These are phyloP conservation scores for Dusona sp. DNA, from an alignment of 2,888 invertebrate species.

Conservation along the genomic window DNA sequence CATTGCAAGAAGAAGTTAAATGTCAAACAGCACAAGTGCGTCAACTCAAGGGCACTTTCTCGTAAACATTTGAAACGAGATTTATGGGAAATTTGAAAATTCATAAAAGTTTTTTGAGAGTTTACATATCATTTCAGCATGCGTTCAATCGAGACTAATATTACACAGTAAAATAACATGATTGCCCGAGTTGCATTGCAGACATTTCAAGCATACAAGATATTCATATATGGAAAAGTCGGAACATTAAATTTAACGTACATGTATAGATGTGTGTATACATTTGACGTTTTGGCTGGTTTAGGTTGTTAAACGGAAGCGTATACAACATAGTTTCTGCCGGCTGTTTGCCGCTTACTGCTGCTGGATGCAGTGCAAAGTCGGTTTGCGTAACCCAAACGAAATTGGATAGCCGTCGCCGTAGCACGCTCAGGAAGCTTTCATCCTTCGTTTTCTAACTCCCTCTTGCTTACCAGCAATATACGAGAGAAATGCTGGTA, in stretches of 20 bases:
- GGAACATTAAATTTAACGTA: slow-evolving; percentile 5
- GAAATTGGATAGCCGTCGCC: slow-evolving; percentile 66
- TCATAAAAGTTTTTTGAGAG: slow-evolving; percentile 1
- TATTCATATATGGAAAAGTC: slow-evolving; percentile 21
- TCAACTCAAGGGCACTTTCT: neutral
- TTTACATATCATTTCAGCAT: neutral
- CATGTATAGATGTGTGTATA: slow-evolving; percentile 6
- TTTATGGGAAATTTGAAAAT: neutral
- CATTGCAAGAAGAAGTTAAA: neutral
- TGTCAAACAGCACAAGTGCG: neutral
- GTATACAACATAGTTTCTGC: slow-evolving; percentile 35
- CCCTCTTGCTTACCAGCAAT: slow-evolving; percentile 18
- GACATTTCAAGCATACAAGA: slow-evolving; percentile 14
- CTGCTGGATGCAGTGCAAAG: slow-evolving; percentile 50
- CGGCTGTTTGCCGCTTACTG: slow-evolving; percentile 47
- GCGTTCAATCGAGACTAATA: slow-evolving; percentile 20
- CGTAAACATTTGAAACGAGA: neutral
- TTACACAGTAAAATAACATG: slow-evolving; percentile 23
- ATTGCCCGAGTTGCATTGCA: slow-evolving; percentile 21
- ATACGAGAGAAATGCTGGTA: slow-evolving; percentile 1
- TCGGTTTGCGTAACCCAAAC: slow-evolving; percentile 57
- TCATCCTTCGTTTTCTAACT: slow-evolving; percentile 45
- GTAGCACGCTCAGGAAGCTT: slow-evolving; percentile 35
- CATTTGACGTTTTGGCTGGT: slow-evolving; percentile 55
- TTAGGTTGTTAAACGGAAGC: slow-evolving; percentile 61